phyloP scores from a whole-genome alignment of 1,140 invertebrate genomes.

The Orussus abietinus region DNA sequence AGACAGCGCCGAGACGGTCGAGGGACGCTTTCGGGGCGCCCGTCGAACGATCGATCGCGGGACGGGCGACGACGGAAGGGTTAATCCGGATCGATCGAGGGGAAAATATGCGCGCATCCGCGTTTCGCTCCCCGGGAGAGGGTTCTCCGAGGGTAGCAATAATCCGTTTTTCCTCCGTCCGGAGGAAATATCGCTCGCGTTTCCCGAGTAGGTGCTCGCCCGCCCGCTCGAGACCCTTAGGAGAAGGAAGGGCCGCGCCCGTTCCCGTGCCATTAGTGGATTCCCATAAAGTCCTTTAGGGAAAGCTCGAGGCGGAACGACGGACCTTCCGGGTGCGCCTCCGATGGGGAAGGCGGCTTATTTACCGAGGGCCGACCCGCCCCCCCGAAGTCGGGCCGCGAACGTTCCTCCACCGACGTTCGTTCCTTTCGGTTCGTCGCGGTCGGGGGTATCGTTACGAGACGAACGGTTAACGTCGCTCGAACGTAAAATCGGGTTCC shows the following conservation, averaged over 20 bases:
- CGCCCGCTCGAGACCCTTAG: too few relatives aligned
- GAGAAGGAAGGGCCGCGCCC: too few relatives aligned
- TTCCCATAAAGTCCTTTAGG: slow-evolving; percentile 29
- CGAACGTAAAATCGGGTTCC: too few relatives aligned
- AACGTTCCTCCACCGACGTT: too few relatives aligned
- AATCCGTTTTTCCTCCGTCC: slow-evolving; percentile 23
- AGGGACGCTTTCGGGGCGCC: slow-evolving; percentile 8
- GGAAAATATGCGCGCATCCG: background rate
- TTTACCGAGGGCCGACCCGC: slow-evolving; percentile 18
- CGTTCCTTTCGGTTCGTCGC: too few relatives aligned
- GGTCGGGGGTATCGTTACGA: too few relatives aligned
- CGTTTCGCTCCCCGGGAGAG: too few relatives aligned
- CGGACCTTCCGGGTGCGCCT: slow-evolving; percentile 2
- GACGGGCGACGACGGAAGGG: background rate
- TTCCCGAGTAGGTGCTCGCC: too few relatives aligned
- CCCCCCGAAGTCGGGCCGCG: too few relatives aligned
- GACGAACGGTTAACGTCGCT: too few relatives aligned
- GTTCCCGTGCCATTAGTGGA: slow-evolving; percentile 35
- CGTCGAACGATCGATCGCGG: background rate
- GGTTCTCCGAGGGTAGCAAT: slow-evolving; percentile 19
- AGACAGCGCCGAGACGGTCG: background rate
- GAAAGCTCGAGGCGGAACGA: slow-evolving; percentile 6
- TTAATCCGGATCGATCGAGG: background rate
- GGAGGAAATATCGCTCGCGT: slow-evolving; percentile 25
- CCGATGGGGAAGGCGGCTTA: slow-evolving; percentile 13